A percentile compares a stretch with the other conserved stretches of the same genome.
Evolutionary conservation across 2,888 invertebrate species (phyloP).

Genomic region (Stenurella melanura): DNA sequence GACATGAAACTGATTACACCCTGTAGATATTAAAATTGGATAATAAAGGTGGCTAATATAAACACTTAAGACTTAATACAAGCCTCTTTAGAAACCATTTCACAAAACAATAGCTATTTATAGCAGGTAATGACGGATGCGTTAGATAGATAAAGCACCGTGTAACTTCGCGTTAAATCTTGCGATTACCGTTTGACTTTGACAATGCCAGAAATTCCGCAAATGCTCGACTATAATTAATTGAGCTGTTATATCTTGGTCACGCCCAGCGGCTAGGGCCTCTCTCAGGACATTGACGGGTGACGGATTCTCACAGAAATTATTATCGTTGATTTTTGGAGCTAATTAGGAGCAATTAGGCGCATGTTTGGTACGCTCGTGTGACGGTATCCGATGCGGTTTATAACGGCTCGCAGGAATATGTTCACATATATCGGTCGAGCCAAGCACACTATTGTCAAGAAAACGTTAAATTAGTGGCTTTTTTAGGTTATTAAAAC

Average conservation of each 20-base stretch:
- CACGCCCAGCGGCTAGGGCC: background rate
- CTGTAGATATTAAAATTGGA: background rate
- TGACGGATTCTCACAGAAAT: conserved; percentile 14
- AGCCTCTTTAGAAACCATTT: background rate
- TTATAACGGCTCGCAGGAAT: conserved; percentile 11
- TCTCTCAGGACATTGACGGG: conserved; percentile 4
- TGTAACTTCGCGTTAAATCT: conserved; percentile 11
- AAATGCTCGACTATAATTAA: conserved; percentile 3
- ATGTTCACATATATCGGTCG: conserved; percentile 11
- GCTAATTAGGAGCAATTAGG: conserved; percentile 32
- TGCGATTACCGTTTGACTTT: background rate
- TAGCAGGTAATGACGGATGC: background rate
- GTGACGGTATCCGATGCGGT: conserved; percentile 11
- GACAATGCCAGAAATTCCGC: conserved; percentile 20
- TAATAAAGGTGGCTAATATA: background rate
- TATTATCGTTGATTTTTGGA: conserved; percentile 8
- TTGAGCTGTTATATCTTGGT: conserved; percentile 9
- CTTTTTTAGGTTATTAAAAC: conserved; percentile 24
- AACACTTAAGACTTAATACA: background rate
- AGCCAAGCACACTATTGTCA: background rate
- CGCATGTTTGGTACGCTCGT: conserved; percentile 19
- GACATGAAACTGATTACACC: no score
- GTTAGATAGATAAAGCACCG: conserved; percentile 6
- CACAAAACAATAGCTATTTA: conserved; percentile 9
- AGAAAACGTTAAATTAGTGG: conserved; percentile 16